Conservation (phyloP, 1,140 invertebrate genomes). For the Caerostris extrusa region DNA sequence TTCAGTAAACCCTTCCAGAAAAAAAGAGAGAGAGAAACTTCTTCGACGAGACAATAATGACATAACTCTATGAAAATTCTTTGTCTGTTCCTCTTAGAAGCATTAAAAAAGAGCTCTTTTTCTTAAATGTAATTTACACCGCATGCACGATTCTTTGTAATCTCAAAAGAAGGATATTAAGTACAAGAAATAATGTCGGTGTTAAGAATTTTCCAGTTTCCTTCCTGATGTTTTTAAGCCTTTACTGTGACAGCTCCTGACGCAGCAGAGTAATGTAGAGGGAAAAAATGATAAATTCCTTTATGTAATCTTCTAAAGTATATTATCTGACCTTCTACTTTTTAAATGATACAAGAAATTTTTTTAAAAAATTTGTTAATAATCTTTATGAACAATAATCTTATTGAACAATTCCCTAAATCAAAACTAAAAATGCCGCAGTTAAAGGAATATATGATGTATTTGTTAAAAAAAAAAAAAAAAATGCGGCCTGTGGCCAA, state of each 20-base stretch:
- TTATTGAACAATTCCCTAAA: too few species aligned
- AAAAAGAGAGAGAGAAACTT: background rate
- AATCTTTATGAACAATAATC: too few species aligned
- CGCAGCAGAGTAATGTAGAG: background rate
- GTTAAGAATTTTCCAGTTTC: conserved; percentile 39
- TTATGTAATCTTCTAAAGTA: background rate
- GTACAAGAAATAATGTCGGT: conserved; percentile 1
- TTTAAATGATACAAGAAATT: too few species aligned
- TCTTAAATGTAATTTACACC: conserved; percentile 23
- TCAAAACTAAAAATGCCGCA: too few species aligned
- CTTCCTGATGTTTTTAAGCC: background rate
- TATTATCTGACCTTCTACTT: too few species aligned
- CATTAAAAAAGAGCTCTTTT: background rate
- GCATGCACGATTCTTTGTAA: conserved; percentile 27
- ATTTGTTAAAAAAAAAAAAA: too few species aligned
- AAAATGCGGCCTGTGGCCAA: too few species aligned
- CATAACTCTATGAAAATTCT: conserved; percentile 10
- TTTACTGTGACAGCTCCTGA: background rate
- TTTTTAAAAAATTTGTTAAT: too few species aligned
- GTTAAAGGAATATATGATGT: too few species aligned
- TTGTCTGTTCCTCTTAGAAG: background rate
- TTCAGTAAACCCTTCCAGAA: background rate
- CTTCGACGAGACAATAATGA: conserved; percentile 10
- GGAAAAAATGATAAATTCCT: background rate
- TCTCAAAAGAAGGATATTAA: conserved; percentile 20